Conservation (phyloP, 2,888 invertebrate genomes). For the Alviniconcha strummeri region DNA sequence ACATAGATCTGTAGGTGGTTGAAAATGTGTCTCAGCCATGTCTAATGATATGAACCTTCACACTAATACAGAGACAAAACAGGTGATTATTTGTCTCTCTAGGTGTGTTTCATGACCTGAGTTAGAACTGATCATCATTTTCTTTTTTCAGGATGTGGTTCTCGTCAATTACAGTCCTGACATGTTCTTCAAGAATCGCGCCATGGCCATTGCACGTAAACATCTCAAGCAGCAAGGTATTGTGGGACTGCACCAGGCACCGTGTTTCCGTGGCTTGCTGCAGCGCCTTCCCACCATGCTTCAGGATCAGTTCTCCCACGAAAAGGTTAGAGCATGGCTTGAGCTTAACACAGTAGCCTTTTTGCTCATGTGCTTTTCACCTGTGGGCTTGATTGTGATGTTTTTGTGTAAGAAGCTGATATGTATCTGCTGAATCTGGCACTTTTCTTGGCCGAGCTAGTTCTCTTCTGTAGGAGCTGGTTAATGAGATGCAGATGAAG, state of each 20-base stretch:
- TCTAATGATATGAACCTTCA: too few species aligned
- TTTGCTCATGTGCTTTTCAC: too few species aligned
- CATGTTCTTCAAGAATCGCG: slow-evolving; percentile 73
- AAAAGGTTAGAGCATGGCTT: slow-evolving; percentile 72
- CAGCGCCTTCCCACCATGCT: slow-evolving; percentile 76
- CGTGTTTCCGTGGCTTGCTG: slow-evolving; percentile 75
- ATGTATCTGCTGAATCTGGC: not conserved
- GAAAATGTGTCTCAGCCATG: too few species aligned
- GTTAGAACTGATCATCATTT: not conserved
- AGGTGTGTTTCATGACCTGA: too few species aligned
- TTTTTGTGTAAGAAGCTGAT: not conserved
- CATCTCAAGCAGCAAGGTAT: slow-evolving; percentile 77
- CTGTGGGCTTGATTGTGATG: too few species aligned
- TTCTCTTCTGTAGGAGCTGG: too few species aligned
- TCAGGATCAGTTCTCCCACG: slow-evolving; percentile 77
- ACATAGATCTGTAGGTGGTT: too few species aligned
- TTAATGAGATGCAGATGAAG: too few species aligned
- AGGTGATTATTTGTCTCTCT: too few species aligned
- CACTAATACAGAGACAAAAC: too few species aligned
- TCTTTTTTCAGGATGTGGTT: slow-evolving; percentile 72
- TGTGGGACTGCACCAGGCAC: slow-evolving; percentile 76
- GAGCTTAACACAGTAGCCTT: too few species aligned
- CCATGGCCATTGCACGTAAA: slow-evolving; percentile 76
- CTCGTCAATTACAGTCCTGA: slow-evolving; percentile 75
- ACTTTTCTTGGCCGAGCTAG: too few species aligned